phyloP scores from a whole-genome alignment of 2,888 invertebrate genomes.

The Nezara viridula region DNA sequence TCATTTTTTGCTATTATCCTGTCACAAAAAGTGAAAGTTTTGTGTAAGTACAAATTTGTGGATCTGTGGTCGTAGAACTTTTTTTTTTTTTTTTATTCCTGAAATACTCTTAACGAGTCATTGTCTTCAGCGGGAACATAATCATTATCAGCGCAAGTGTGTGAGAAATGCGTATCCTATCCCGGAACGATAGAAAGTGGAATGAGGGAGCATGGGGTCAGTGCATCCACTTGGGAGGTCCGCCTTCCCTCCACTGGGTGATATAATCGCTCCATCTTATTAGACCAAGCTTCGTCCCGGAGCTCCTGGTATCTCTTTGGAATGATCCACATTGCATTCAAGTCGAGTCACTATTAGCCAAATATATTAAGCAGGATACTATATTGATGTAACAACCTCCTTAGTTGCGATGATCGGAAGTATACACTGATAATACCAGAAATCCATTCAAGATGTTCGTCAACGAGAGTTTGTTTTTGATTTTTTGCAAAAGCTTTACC shows the following conservation, averaged over 20 bases:
- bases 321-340: background rate
- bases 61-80: background rate
- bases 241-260: background rate
- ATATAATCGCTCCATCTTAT: conserved; percentile 37
- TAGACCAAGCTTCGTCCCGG: background rate
- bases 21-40: background rate
- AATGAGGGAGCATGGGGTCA: background rate
- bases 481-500: background rate
- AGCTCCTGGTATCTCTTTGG: background rate
- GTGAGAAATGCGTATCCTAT: background rate
- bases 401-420: background rate
- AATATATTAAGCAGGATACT: background rate
- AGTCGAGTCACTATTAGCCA: background rate
- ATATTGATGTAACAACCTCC: background rate
- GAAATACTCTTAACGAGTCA: background rate
- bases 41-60: background rate
- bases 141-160: background rate
- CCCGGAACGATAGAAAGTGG: background rate
- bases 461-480: background rate
- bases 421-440: too few relatives aligned
- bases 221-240: conserved; percentile 44
- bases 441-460: too few relatives aligned
- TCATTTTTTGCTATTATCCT: background rate
- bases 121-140: background rate
- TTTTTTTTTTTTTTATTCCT: background rate